A percentile compares a stretch with the other conserved stretches of the same genome.
These are phyloP conservation scores for Tipula confusa DNA, from an alignment of 2,888 invertebrate genomes.

Conservation along the genomic window DNA sequence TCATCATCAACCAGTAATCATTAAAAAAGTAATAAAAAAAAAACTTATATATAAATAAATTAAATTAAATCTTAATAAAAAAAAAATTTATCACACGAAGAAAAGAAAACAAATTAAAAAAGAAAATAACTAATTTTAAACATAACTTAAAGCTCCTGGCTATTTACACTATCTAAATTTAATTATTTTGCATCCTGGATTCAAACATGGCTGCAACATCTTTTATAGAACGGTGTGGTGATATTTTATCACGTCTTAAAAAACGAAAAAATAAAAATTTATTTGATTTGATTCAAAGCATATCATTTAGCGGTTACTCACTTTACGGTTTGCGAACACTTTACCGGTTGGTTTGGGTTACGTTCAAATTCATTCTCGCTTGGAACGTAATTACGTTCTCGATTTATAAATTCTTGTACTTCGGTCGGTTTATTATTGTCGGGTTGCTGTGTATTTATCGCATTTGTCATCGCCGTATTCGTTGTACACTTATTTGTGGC, in stretches of 20 bases:
- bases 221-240: constrained; percentile 69
- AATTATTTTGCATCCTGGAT: constrained; percentile 58
- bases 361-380: background rate
- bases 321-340: background rate
- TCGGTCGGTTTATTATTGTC: background rate
- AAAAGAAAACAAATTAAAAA: background rate
- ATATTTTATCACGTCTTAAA: constrained; percentile 64
- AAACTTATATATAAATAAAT: background rate
- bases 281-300: background rate
- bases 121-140: background rate
- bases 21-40: background rate
- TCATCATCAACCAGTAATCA: background rate
- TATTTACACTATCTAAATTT: constrained; percentile 35
- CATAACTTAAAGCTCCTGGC: background rate
- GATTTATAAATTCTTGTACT: background rate
- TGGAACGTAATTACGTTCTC: constrained; percentile 39
- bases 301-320: background rate
- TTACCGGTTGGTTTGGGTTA: background rate
- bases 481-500: background rate
- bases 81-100: background rate
- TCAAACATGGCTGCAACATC: constrained; percentile 82
- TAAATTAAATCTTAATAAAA: constrained; percentile 8
- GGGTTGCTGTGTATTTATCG: background rate
- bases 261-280: constrained; percentile 35
- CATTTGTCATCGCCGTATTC: background rate